Percentiles rank a stretch among this genome's conserved stretches.
phyloP scores from a whole-genome alignment of 2,888 invertebrate genomes.

The Hemaris fuciformis region DNA sequence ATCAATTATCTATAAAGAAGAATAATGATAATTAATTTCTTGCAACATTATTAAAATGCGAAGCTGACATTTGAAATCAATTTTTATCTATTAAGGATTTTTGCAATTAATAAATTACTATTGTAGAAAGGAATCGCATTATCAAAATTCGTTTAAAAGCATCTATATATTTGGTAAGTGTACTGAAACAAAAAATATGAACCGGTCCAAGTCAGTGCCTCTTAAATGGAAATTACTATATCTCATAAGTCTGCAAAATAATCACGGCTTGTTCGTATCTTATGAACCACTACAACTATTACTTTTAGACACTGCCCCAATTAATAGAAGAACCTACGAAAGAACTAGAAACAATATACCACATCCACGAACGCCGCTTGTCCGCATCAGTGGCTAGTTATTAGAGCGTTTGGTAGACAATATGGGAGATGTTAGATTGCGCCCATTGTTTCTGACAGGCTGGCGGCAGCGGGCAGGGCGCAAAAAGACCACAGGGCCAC shows the following conservation, averaged over 20 bases:
- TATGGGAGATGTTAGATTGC: slow-evolving; percentile 64
- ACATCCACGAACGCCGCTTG: slow-evolving; percentile 14
- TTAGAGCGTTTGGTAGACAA: slow-evolving; percentile 68
- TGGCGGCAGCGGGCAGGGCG: background rate
- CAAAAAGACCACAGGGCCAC: background rate
- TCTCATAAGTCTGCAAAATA: too few relatives aligned
- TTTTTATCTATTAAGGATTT: background rate
- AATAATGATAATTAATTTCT: too few relatives aligned
- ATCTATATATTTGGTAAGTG: too few relatives aligned
- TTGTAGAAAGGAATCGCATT: background rate
- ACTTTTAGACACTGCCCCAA: too few relatives aligned
- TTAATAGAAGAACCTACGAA: background rate
- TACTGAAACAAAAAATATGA: too few relatives aligned
- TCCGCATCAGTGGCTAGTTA: slow-evolving; percentile 37
- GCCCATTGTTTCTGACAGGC: slow-evolving; percentile 53
- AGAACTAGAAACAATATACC: background rate
- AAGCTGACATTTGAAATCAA: background rate
- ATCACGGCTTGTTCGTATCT: too few relatives aligned
- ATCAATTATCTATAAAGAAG: too few relatives aligned
- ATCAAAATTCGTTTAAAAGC: too few relatives aligned
- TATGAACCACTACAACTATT: too few relatives aligned
- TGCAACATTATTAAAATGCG: background rate
- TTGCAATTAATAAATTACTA: background rate
- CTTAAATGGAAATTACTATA: too few relatives aligned
- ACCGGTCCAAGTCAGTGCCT: too few relatives aligned